A percentile compares a stretch with the other conserved stretches of the same genome.
phyloP scores from a whole-genome alignment of 2,797 vertebrate species.

The Micropoecilia bifurca region DNA sequence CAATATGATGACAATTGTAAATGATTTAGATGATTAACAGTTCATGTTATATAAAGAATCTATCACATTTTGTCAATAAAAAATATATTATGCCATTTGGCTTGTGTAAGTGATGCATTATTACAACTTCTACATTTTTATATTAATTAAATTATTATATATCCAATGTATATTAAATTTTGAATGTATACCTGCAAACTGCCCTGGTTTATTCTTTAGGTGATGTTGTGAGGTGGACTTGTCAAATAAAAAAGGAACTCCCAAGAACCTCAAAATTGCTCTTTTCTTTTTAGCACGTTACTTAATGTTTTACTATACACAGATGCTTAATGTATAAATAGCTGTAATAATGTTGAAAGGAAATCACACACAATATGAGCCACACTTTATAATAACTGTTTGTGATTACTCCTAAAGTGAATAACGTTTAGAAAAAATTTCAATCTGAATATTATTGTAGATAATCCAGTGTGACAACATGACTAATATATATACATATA shows the following conservation, averaged over 20 bases:
- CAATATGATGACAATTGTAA: background rate
- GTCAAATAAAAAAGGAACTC: background rate
- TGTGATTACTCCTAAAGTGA: background rate
- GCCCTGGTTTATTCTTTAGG: background rate
- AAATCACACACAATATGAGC: background rate
- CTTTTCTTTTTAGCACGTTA: background rate
- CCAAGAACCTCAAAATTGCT: background rate
- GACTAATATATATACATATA: background rate
- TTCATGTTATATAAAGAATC: background rate
- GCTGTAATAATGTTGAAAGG: background rate
- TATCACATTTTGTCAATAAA: background rate
- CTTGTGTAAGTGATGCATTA: background rate
- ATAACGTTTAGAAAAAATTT: background rate
- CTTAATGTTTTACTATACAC: background rate
- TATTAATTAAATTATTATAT: background rate
- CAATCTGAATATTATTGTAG: background rate
- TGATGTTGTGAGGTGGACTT: background rate
- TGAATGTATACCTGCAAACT: background rate
- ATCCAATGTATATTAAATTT: background rate
- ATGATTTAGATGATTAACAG: background rate
- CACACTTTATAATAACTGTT: background rate
- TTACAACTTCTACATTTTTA: background rate
- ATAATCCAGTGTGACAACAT: background rate
- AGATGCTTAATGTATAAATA: background rate
- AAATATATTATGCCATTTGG: background rate